phyloP scores from a whole-genome alignment of 2,113 vertebrate genomes.

The Indicator maculatus region DNA sequence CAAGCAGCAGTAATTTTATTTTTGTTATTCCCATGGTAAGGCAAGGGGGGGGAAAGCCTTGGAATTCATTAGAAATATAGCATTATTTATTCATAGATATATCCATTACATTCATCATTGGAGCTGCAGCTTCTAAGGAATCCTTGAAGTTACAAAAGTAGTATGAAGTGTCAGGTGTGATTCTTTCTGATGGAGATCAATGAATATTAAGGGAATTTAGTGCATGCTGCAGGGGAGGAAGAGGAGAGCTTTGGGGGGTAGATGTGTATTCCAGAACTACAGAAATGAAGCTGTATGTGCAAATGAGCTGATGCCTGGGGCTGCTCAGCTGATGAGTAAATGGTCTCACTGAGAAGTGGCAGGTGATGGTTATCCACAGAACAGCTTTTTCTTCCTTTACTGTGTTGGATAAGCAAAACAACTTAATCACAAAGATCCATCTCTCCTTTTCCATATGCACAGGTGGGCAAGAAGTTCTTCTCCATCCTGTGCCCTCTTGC shows the following conservation, averaged over 20 bases:
- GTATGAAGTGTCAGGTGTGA: not conserved
- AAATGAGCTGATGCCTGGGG: not conserved
- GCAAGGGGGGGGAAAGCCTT: not conserved
- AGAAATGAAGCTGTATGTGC: not conserved
- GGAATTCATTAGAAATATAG: conserved; percentile 3
- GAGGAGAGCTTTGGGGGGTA: not conserved
- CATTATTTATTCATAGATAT: conserved; percentile 22
- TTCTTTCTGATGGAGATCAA: not conserved
- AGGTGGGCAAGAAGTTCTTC: not conserved
- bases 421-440: not conserved
- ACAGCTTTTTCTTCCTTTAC: not conserved
- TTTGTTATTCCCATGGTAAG: not conserved
- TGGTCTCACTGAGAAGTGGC: not conserved
- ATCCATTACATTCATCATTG: not conserved
- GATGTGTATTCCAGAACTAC: not conserved
- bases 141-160: not conserved
- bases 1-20: not conserved
- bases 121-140: not conserved
- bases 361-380: not conserved
- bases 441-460: not conserved
- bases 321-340: not conserved
- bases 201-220: conserved; percentile 20
- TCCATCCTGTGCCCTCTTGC: not conserved
- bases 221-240: not conserved
- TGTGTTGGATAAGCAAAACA: not conserved